Percentiles rank a stretch among this genome's conserved stretches.
These are phyloP conservation scores for Ammodytes marinus DNA, from an alignment of 2,113 vertebrate species.

Conservation along the genomic window DNA sequence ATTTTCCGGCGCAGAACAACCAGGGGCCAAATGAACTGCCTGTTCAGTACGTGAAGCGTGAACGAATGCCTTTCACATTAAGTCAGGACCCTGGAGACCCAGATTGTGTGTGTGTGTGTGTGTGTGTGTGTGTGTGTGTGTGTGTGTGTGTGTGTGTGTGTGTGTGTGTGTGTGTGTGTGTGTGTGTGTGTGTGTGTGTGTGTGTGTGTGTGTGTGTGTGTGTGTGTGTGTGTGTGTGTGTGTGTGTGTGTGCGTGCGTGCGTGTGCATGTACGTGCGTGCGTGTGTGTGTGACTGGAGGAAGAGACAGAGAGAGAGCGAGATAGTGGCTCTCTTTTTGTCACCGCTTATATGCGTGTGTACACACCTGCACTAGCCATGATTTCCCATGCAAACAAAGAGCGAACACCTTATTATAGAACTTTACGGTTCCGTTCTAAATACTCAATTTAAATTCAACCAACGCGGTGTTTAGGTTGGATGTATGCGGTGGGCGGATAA, in stretches of 20 bases:
- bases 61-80: conserved; percentile 72
- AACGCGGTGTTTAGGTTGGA: conserved; percentile 55
- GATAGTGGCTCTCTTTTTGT: conserved; percentile 15
- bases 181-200: conserved; percentile 16
- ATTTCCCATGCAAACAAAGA: conserved; percentile 60
- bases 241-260: conserved; percentile 5
- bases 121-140: conserved; percentile 8
- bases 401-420: conserved; percentile 54
- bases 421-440: conserved; percentile 45
- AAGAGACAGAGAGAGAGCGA: neutral
- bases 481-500: conserved; percentile 51
- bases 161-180: conserved; percentile 6
- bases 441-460: conserved; percentile 67
- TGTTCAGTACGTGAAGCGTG: conserved; percentile 68
- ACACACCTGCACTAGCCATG: conserved; percentile 40
- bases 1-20: conserved; percentile 63
- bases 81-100: conserved; percentile 52
- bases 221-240: conserved; percentile 17
- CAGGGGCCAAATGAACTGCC: conserved; percentile 72
- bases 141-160: conserved; percentile 2
- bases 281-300: conserved; percentile 12
- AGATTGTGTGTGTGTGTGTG: conserved; percentile 22
- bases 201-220: conserved; percentile 9
- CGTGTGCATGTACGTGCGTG: conserved; percentile 12
- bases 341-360: conserved; percentile 6